phyloP scores from a whole-genome alignment of 2,797 vertebrate species.

The Limosa lapponica region DNA sequence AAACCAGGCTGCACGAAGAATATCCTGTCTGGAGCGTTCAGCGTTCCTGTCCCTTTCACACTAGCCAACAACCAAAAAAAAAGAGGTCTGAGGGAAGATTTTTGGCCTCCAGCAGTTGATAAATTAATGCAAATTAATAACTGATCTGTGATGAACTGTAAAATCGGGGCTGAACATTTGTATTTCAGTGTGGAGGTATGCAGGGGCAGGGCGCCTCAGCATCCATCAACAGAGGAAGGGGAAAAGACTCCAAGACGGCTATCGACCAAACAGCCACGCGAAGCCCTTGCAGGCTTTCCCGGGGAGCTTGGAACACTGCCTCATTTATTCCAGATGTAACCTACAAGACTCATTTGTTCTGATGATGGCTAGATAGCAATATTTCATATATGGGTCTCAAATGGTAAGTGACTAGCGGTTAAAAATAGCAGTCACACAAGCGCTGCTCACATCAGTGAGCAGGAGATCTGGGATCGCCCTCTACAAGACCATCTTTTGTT shows the following conservation, averaged over 20 bases:
- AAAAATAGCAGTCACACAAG: background rate
- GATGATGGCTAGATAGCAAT: background rate
- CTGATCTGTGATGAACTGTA: background rate
- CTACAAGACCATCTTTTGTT: background rate
- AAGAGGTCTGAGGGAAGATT: background rate
- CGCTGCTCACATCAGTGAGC: background rate
- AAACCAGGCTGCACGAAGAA: background rate
- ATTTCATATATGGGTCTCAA: background rate
- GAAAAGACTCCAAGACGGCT: background rate
- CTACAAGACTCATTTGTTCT: conserved; percentile 2
- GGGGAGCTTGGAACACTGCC: conserved; percentile 16
- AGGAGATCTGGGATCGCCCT: background rate
- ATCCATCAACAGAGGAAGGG: background rate
- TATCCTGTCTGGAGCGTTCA: rapidly evolving
- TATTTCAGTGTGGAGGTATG: background rate
- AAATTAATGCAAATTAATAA: conserved; percentile 2
- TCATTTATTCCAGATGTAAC: conserved; percentile 31
- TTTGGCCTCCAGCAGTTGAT: background rate
- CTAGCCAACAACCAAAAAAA: background rate
- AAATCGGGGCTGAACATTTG: background rate
- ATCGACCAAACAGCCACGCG: background rate
- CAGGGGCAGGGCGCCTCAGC: background rate
- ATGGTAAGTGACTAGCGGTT: background rate
- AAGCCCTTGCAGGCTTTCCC: background rate
- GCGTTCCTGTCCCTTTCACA: background rate